Conservation (phyloP, 2,113 vertebrate species). For the Peromyscus leucopus region DNA sequence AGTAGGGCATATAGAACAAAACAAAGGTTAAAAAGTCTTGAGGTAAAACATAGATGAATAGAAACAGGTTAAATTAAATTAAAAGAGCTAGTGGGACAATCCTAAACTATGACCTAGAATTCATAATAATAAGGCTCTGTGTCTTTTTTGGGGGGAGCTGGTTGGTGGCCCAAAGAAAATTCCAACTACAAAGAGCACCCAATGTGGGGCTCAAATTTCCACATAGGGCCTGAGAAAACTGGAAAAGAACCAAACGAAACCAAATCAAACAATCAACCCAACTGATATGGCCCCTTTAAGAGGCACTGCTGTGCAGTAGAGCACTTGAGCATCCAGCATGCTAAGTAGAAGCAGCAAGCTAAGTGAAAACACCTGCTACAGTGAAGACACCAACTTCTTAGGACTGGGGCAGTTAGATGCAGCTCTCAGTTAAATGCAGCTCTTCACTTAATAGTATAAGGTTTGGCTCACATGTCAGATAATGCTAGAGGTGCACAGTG, state of each 20-base stretch:
- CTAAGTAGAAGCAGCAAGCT: background rate
- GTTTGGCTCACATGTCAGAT: background rate
- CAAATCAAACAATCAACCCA: background rate
- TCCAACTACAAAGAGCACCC: background rate
- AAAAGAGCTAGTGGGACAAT: background rate
- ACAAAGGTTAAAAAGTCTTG: background rate
- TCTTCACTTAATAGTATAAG: background rate
- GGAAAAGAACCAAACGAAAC: background rate
- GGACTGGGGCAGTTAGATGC: background rate
- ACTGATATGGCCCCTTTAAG: accelerated
- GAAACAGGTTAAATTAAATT: background rate
- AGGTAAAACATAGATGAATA: background rate
- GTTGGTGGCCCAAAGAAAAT: background rate
- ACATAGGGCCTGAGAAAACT: background rate
- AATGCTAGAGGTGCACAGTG: background rate
- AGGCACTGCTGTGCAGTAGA: background rate
- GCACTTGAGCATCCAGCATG: background rate
- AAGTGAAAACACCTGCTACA: background rate
- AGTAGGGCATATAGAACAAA: background rate
- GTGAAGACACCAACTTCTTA: background rate
- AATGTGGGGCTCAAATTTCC: background rate
- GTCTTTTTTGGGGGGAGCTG: background rate
- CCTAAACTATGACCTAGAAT: background rate
- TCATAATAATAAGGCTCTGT: background rate
- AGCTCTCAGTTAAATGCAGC: background rate